A percentile compares a stretch with the other conserved stretches of the same genome.
phyloP scores from a whole-genome alignment of 2,113 vertebrate species.

The Cyprinodon variegatus region DNA sequence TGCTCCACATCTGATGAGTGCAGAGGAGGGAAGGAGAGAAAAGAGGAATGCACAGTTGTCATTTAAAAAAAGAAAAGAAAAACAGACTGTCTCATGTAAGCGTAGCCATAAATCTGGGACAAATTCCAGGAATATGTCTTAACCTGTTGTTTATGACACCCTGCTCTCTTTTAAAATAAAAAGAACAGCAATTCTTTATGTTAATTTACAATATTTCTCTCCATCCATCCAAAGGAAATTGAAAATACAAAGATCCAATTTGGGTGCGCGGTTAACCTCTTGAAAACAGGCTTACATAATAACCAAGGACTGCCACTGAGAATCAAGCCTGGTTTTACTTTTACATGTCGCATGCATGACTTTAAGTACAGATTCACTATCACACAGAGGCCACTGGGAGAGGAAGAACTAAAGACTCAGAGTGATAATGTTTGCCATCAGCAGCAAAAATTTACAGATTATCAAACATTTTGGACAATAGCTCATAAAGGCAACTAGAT shows the following conservation, averaged over 20 bases:
- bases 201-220: constrained; percentile 13
- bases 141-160: constrained; percentile 21
- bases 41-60: not conserved
- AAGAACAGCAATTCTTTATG: constrained; percentile 23
- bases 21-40: constrained; percentile 3
- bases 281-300: not conserved
- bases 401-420: not conserved
- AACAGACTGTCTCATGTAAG: not conserved
- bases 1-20: constrained; percentile 90
- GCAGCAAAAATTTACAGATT: not conserved
- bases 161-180: not conserved
- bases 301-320: not conserved
- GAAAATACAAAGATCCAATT: constrained; percentile 16
- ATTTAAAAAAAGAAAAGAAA: constrained; percentile 14
- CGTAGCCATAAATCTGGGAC: constrained; percentile 11
- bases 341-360: not conserved
- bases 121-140: constrained; percentile 17
- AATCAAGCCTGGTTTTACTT: not conserved
- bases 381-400: not conserved
- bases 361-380: not conserved
- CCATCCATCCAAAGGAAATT: constrained; percentile 14
- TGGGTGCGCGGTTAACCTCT: constrained; percentile 14
- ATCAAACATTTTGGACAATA: not conserved
- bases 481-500: not conserved
- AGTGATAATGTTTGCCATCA: not conserved